These are phyloP conservation scores for Xerus inauris DNA, from an alignment of 2,113 vertebrate genomes.

Conservation along the genomic window DNA sequence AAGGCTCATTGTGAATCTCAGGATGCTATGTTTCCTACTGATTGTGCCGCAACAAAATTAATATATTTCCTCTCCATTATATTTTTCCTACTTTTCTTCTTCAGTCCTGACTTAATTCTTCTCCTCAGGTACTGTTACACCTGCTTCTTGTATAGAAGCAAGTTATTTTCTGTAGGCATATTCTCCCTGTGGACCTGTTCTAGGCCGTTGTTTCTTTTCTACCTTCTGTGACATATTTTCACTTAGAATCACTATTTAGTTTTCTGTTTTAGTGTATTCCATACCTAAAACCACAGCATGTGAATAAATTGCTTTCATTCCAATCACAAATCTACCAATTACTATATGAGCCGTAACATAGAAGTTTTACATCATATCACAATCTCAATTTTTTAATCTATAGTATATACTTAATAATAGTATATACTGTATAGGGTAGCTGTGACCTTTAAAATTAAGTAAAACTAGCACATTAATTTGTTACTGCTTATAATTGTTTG, in stretches of 20 bases:
- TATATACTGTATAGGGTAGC: neutral
- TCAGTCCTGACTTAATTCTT: neutral
- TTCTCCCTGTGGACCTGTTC: neutral
- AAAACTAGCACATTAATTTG: neutral
- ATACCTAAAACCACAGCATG: neutral
- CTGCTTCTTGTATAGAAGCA: neutral
- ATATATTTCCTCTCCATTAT: neutral
- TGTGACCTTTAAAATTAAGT: slow-evolving; percentile 30
- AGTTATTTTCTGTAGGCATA: neutral
- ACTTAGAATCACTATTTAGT: neutral
- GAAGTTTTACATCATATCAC: neutral
- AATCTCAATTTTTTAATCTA: neutral
- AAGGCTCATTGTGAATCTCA: neutral
- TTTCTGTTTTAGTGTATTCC: neutral
- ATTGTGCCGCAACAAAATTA: neutral
- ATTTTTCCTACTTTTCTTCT: neutral
- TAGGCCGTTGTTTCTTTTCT: neutral
- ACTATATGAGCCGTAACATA: neutral
- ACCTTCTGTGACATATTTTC: neutral
- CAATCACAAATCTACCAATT: neutral
- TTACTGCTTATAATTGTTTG: neutral
- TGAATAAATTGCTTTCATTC: neutral
- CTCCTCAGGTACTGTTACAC: neutral
- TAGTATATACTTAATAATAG: neutral
- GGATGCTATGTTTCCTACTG: neutral